Conservation (phyloP, 2,888 invertebrate genomes). For the Drosophila merina region DNA sequence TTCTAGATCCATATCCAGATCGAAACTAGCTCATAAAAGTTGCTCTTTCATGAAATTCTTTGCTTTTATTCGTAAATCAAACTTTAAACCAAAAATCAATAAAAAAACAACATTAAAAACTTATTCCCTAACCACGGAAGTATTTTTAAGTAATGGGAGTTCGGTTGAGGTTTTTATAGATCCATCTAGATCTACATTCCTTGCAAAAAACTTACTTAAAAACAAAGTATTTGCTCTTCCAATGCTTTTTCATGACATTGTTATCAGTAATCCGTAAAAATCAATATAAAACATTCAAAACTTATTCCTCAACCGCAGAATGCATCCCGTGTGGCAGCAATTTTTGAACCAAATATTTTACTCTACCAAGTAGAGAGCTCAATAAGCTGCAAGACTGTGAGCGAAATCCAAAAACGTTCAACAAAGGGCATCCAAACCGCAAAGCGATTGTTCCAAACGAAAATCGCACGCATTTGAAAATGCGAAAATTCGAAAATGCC, state of each 20-base stretch:
- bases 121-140: no score
- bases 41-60: no score
- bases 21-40: no score
- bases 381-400: slow-evolving; percentile 9
- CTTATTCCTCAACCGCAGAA: slow-evolving; percentile 23
- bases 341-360: slow-evolving; percentile 56
- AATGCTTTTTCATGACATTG: background rate
- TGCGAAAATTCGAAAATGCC: slow-evolving; percentile 45
- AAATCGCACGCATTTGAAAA: slow-evolving; percentile 33
- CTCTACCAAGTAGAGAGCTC: slow-evolving; percentile 19
- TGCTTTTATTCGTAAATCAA: no score
- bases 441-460: slow-evolving; percentile 44
- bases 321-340: slow-evolving; percentile 37
- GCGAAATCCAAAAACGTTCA: slow-evolving; percentile 24
- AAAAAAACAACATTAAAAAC: no score
- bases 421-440: slow-evolving; percentile 38
- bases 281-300: slow-evolving; percentile 4
- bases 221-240: no score
- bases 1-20: no score
- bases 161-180: no score
- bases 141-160: no score
- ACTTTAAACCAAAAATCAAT: no score
- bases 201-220: no score
- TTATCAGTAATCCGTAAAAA: background rate
- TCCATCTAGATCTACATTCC: no score